A percentile compares a stretch with the other conserved stretches of the same genome.
phyloP scores from a whole-genome alignment of 2,888 invertebrate genomes.

The Dilophus febrilis region DNA sequence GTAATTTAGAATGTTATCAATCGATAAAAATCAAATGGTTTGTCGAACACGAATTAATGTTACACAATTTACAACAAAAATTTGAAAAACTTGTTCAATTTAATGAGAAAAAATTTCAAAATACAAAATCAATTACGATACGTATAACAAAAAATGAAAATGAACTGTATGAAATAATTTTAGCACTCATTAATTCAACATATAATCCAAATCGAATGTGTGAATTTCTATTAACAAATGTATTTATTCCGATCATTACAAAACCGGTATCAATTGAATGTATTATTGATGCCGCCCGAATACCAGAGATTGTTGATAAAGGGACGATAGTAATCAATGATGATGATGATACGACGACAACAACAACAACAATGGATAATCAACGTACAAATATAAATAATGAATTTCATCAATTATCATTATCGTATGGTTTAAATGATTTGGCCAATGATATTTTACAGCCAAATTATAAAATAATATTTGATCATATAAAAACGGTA shows the following conservation, averaged over 20 bases:
- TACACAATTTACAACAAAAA: conserved; percentile 24
- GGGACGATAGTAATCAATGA: neutral
- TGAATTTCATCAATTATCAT: conserved; percentile 17
- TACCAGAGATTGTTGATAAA: conserved; percentile 10
- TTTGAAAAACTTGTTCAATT: conserved; percentile 26
- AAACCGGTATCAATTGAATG: conserved; percentile 25
- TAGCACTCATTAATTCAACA: conserved; percentile 24
- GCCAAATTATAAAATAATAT: conserved; percentile 25
- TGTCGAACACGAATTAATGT: conserved; percentile 22
- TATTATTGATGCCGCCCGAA: too few relatives aligned
- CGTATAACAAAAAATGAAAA: conserved; percentile 21
- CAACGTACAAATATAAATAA: neutral
- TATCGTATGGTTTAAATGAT: conserved; percentile 23
- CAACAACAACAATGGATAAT: neutral
- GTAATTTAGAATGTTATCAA: conserved; percentile 22
- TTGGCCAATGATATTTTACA: conserved; percentile 18
- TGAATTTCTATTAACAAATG: conserved; percentile 23
- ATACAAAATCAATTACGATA: conserved; percentile 23
- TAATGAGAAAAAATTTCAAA: conserved; percentile 23
- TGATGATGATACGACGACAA: neutral
- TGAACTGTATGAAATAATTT: conserved; percentile 22
- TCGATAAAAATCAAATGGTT: conserved; percentile 25
- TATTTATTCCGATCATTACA: conserved; percentile 24
- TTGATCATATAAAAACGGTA: conserved; percentile 19
- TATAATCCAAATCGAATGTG: conserved; percentile 25